Evolutionary conservation across 1,140 invertebrate species (phyloP).

Genomic region (Drepana arcuata): DNA sequence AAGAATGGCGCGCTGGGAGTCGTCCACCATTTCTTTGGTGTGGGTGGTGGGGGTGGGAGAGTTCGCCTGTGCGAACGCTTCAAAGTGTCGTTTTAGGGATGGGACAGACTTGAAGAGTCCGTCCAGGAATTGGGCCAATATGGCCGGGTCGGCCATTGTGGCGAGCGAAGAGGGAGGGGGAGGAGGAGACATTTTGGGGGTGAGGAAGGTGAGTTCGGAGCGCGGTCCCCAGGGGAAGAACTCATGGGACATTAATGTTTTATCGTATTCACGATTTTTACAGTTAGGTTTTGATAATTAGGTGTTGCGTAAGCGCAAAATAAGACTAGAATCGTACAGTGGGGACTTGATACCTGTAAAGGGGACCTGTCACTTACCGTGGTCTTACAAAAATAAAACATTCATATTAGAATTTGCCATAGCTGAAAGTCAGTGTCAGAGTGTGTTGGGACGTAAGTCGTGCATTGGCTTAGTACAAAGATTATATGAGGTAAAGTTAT

Average conservation of each 20-base stretch:
- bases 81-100: too few species aligned
- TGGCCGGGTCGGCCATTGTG: too few species aligned
- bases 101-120: too few species aligned
- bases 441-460: neutral
- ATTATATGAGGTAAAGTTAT: neutral
- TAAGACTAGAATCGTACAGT: constrained; percentile 14
- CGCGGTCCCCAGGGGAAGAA: constrained; percentile 1
- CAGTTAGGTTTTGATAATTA: constrained; percentile 3
- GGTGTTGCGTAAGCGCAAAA: neutral
- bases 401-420: constrained; percentile 13
- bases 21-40: too few species aligned
- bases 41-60: too few species aligned
- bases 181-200: too few species aligned
- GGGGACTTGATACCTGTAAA: constrained; percentile 13
- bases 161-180: too few species aligned
- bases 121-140: too few species aligned
- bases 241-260: constrained; percentile 16
- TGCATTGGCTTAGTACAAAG: neutral
- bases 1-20: too few species aligned
- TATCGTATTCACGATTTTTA: constrained; percentile 9
- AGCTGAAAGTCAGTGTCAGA: constrained; percentile 5
- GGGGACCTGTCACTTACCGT: constrained; percentile 11
- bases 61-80: too few species aligned
- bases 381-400: constrained; percentile 10
- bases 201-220: too few species aligned